Evolutionary conservation across 1,140 invertebrate genomes (phyloP), one percentile per base, ranked within the genome.

Genomic region (Drosophila equinoxialis): DNA sequence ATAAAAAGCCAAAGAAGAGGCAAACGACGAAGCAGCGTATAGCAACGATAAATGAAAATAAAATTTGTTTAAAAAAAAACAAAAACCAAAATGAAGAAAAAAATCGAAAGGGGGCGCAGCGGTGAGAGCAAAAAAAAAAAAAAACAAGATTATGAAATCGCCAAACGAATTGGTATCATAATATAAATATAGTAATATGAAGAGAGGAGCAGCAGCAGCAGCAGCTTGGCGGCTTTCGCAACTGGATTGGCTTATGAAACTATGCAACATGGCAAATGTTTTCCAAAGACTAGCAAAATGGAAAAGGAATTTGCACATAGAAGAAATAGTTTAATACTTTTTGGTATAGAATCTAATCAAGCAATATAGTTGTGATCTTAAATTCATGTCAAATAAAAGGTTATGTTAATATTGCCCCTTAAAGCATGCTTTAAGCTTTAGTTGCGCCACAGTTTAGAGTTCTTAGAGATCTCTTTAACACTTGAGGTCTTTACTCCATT

Each of bases 61-160:
- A 78, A 78, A 78, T 77, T 78, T 68, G 66, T 66, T 51, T 48
- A 78, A 23, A 74, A 62, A 66, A 68, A 64, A n/a, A n/a, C n/a
- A 71, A 62, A 68, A 66, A 51, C 26, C 41, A 23, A 63, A 66
- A 61, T 45, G 42, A 70, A 58, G 70, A 77, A 65, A 68, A 77
- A 75, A 74, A 79, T 63, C 64, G 54, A 79, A 89, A 55, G 65
- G 66, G 71, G 68, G 66, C 68, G 75, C 74, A 68, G 61, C 68
- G 73, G 73, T 77, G 57, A 77, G 74, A 77, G 74, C 75, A 66
- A 77, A 77, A 54, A 37, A 51, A 66, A 77, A 77, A 54, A 37
- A 51, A 51, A 51, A 51, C 45, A 8, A 51, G 86, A 79, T 89
- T 89, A 89, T 81, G 84, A 89, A 89, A 89, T 89, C 74, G 83